A percentile compares a stretch with the other conserved stretches of the same genome.
phyloP scores from a whole-genome alignment of 1,140 invertebrate genomes.

The Psix sp. region DNA sequence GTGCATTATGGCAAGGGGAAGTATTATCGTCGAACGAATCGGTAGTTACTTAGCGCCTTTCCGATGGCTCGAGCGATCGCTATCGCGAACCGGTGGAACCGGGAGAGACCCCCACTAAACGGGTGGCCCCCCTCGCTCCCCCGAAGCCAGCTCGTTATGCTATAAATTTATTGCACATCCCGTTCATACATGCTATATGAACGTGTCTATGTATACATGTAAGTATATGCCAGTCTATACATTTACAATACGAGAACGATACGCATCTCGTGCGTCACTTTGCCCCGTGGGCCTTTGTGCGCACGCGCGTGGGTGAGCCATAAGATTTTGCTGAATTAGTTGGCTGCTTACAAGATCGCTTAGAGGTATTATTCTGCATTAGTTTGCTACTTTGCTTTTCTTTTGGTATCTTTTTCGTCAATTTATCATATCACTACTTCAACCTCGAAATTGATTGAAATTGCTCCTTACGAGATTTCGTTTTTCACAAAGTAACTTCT shows the following conservation, averaged over 20 bases:
- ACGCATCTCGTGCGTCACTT: slow-evolving; percentile 48
- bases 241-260: slow-evolving; percentile 48
- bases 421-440: too few species aligned
- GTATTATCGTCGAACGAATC: slow-evolving; percentile 71
- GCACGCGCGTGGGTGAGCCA: slow-evolving; percentile 52
- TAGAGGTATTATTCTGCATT: slow-evolving; percentile 33
- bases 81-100: slow-evolving; percentile 68
- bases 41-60: slow-evolving; percentile 76
- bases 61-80: slow-evolving; percentile 70
- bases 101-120: slow-evolving; percentile 50
- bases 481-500: too few species aligned
- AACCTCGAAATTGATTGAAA: too few species aligned
- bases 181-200: slow-evolving; percentile 56
- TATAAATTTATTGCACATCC: slow-evolving; percentile 72
- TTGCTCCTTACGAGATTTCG: too few species aligned
- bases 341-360: slow-evolving; percentile 37
- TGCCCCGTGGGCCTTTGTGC: slow-evolving; percentile 48
- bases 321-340: slow-evolving; percentile 59
- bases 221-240: slow-evolving; percentile 36
- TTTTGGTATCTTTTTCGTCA: not conserved
- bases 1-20: slow-evolving; percentile 47
- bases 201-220: slow-evolving; percentile 21
- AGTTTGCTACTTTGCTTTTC: not conserved
- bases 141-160: slow-evolving; percentile 66
- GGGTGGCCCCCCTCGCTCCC: slow-evolving; percentile 24